Conservation (phyloP, 2,797 vertebrate species). For the Lophius americanus region DNA sequence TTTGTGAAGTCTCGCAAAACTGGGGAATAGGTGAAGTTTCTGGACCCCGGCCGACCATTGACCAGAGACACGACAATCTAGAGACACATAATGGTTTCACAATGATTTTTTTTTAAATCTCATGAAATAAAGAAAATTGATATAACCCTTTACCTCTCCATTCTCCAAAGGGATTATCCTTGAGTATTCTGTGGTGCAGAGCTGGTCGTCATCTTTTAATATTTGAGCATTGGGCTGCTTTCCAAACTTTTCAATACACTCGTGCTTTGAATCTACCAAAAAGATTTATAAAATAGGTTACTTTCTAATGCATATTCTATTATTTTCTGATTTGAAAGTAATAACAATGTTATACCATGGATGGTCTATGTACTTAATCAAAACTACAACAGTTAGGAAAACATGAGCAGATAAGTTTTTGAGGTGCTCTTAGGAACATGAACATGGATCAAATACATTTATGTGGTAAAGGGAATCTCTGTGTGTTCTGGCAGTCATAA, state of each 20-base stretch:
- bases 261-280: conserved; percentile 85
- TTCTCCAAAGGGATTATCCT: conserved; percentile 91
- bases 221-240: conserved; percentile 82
- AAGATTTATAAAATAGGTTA: conserved; percentile 1
- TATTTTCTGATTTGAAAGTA: neutral
- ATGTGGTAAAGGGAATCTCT: conserved; percentile 4
- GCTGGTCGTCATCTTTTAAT: conserved; percentile 83
- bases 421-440: neutral
- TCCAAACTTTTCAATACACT: conserved; percentile 87
- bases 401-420: too few relatives aligned
- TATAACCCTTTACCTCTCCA: conserved; percentile 85
- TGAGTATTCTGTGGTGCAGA: conserved; percentile 91
- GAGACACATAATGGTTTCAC: conserved; percentile 13
- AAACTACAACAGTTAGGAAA: too few relatives aligned
- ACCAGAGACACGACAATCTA: conserved; percentile 92
- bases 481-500: conserved; percentile 25
- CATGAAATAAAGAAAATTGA: neutral
- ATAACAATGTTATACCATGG: neutral
- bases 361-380: neutral
- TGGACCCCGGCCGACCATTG: conserved; percentile 90
- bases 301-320: neutral
- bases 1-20: conserved; percentile 89
- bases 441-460: conserved; percentile 5
- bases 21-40: conserved; percentile 88
- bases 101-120: neutral